Evolutionary conservation across 2,113 vertebrate species (phyloP).

Genomic region (Calonectris borealis): DNA sequence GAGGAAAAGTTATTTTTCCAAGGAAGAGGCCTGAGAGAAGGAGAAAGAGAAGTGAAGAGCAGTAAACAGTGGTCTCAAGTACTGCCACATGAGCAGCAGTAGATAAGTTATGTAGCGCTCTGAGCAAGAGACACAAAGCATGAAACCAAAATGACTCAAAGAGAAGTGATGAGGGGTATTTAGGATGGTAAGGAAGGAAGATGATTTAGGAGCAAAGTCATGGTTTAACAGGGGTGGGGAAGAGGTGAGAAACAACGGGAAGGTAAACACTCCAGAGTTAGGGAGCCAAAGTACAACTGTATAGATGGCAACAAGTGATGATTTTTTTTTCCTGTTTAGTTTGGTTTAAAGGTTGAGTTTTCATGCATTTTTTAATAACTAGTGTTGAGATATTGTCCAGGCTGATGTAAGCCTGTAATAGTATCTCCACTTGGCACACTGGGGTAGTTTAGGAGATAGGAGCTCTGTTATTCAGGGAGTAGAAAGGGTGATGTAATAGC

Average conservation of each 20-base stretch:
- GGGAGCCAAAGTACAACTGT: not conserved
- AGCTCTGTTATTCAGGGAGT: not conserved
- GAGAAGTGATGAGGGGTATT: not conserved
- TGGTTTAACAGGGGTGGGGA: not conserved
- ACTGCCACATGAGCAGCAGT: not conserved
- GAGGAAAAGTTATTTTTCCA: not conserved
- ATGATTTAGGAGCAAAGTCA: not conserved
- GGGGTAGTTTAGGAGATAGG: not conserved
- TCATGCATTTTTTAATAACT: not conserved
- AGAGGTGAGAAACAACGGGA: not conserved
- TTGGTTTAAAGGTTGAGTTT: not conserved
- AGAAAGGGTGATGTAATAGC: not conserved
- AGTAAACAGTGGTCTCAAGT: not conserved
- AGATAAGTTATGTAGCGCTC: not conserved
- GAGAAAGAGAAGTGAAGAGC: not conserved
- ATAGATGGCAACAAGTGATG: not conserved
- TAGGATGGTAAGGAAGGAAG: not conserved
- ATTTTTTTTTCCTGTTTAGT: not conserved
- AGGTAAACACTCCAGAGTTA: not conserved
- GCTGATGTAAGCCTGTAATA: not conserved
- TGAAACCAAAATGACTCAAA: not conserved
- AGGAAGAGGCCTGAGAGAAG: not conserved
- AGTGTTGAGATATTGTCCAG: not conserved
- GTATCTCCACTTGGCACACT: not conserved
- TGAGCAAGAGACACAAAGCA: not conserved